Percentiles rank a stretch among this genome's conserved stretches.
These are phyloP conservation scores for Chiridota heheva DNA, from an alignment of 35 echinoderm and acorn worm species.

Conservation along the genomic window DNA sequence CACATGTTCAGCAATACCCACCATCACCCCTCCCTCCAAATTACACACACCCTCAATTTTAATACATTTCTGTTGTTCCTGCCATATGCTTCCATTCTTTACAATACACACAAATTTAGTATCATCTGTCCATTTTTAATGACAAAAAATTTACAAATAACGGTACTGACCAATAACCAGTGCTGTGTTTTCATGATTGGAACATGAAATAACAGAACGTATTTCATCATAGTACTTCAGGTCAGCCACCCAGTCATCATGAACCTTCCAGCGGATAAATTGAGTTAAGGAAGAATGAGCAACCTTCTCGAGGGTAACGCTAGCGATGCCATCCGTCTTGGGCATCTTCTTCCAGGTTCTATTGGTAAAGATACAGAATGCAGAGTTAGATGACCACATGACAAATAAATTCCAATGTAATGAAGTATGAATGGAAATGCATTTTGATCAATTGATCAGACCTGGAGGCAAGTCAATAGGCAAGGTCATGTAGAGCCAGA, in stretches of 20 bases:
- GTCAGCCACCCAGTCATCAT: constrained; percentile 90
- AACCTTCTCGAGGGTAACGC: constrained; percentile 95
- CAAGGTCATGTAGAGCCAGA: too few species aligned
- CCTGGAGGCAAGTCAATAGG: too few species aligned
- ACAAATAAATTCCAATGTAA: not conserved
- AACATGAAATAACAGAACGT: constrained; percentile 89
- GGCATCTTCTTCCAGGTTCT: constrained; percentile 99
- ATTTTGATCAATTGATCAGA: not conserved
- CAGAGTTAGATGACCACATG: not conserved
- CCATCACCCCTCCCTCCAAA: too few species aligned
- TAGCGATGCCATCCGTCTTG: constrained; percentile 98
- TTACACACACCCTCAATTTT: too few species aligned
- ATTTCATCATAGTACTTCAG: constrained; percentile 93
- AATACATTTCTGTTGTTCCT: too few species aligned
- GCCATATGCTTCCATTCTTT: too few species aligned
- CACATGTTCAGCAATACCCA: too few species aligned
- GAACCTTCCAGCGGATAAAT: constrained; percentile 94
- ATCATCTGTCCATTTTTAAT: too few species aligned
- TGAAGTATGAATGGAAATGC: not conserved
- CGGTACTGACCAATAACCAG: constrained; percentile 82
- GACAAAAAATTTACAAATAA: too few species aligned
- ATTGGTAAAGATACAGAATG: not conserved
- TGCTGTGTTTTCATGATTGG: constrained; percentile 90
- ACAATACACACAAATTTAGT: too few species aligned
- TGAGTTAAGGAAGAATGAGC: constrained; percentile 84